Percentiles rank a stretch among this genome's conserved stretches.
Evolutionary conservation across 2,888 invertebrate genomes (phyloP).

Genomic region (Lycocerus yunnanus): DNA sequence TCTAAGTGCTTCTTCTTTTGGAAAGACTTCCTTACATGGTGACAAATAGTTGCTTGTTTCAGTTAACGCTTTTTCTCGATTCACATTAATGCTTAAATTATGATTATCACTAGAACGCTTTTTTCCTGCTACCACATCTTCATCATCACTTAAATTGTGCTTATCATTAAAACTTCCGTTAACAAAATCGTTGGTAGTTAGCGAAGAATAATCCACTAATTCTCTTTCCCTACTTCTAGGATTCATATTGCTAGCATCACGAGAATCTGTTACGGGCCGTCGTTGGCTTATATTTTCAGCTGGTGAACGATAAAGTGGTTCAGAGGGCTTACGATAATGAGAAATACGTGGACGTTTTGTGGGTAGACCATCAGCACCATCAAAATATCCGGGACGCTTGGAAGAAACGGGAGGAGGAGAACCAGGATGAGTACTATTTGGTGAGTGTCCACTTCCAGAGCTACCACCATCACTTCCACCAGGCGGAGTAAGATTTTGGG

Average conservation of each 20-base stretch:
- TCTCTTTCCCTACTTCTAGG: constrained; percentile 53
- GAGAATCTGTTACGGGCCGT: constrained; percentile 53
- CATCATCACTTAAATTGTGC: constrained; percentile 47
- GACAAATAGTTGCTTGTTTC: constrained; percentile 26
- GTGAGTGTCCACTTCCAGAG: constrained; percentile 79
- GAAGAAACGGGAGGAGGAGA: constrained; percentile 65
- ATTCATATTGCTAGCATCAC: constrained; percentile 57
- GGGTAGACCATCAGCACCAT: constrained; percentile 62
- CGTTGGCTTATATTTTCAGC: constrained; percentile 53
- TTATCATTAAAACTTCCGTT: constrained; percentile 47
- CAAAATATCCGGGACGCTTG: constrained; percentile 66
- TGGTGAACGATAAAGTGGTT: constrained; percentile 54
- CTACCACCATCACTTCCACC: constrained; percentile 81
- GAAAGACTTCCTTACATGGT: constrained; percentile 25
- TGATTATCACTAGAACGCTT: constrained; percentile 54
- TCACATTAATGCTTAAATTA: constrained; percentile 48
- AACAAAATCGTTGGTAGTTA: constrained; percentile 37
- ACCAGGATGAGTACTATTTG: constrained; percentile 73
- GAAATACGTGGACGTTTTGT: constrained; percentile 87
- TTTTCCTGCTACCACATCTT: constrained; percentile 35
- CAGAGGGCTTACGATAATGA: constrained; percentile 71
- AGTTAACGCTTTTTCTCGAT: constrained; percentile 41
- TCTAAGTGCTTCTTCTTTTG: constrained; percentile 20
- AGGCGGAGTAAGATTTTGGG: constrained; percentile 88
- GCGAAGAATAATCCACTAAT: constrained; percentile 32